These are phyloP conservation scores for Chrysina gloriosa DNA, from an alignment of 2,888 invertebrate species.

Conservation along the genomic window DNA sequence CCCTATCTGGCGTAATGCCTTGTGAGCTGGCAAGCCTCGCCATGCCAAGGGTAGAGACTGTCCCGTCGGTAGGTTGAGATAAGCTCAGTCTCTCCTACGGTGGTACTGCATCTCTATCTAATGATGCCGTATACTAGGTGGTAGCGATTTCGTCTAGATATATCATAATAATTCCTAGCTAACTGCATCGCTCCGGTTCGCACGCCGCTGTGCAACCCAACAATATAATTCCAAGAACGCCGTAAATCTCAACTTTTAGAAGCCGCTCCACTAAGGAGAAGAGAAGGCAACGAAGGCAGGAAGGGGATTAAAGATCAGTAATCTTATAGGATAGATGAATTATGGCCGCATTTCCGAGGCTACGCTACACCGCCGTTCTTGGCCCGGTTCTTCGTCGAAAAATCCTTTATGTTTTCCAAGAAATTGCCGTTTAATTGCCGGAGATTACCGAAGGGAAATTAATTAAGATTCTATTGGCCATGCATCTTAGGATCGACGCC, in stretches of 20 bases:
- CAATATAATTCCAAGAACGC: conserved; percentile 74
- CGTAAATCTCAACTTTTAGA: conserved; percentile 81
- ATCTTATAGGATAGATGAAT: conserved; percentile 78
- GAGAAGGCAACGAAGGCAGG: conserved; percentile 65
- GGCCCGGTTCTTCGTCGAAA: conserved; percentile 59
- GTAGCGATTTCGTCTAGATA: conserved; percentile 66
- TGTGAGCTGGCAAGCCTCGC: conserved; percentile 55
- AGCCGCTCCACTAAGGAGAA: conserved; percentile 65
- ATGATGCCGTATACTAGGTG: conserved; percentile 62
- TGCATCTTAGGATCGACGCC: conserved; percentile 62
- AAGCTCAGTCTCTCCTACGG: conserved; percentile 53
- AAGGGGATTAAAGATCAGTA: conserved; percentile 82
- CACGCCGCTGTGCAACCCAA: conserved; percentile 64
- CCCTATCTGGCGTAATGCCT: conserved; percentile 66
- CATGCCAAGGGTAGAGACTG: conserved; percentile 48
- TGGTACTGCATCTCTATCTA: conserved; percentile 59
- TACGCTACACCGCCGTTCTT: conserved; percentile 53
- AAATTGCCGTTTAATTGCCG: conserved; percentile 66
- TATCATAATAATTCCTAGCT: conserved; percentile 68
- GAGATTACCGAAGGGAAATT: conserved; percentile 65
- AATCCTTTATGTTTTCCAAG: conserved; percentile 65
- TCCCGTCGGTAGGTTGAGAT: conserved; percentile 57
- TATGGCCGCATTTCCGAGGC: conserved; percentile 69
- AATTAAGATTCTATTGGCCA: conserved; percentile 66
- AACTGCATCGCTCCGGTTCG: conserved; percentile 59